Evolutionary conservation across 2,797 vertebrate species (phyloP).

Genomic region (Discoglossus pictus): DNA sequence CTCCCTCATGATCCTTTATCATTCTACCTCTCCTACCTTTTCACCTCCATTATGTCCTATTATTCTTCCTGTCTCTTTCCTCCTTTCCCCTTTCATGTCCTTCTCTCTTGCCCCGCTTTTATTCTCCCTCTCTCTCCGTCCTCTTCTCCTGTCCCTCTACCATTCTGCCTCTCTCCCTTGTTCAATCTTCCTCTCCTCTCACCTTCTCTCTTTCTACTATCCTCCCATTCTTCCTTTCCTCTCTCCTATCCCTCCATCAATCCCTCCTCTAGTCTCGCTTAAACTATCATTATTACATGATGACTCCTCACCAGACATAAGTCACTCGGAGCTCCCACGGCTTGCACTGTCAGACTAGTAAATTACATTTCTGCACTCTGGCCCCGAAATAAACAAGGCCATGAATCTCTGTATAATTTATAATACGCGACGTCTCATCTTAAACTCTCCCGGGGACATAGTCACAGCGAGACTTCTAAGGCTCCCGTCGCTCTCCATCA

Average conservation of each 20-base stretch:
- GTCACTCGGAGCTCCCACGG: slow-evolving; percentile 43
- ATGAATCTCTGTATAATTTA: slow-evolving; percentile 50
- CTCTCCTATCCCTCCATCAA: neutral
- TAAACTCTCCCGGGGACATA: neutral
- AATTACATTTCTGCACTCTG: slow-evolving; percentile 47
- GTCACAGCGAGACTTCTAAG: too few relatives aligned
- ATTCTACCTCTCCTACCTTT: neutral
- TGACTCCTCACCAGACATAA: slow-evolving; percentile 40
- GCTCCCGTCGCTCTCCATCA: too few relatives aligned
- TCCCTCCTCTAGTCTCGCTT: slow-evolving; percentile 29
- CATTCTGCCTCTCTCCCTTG: neutral
- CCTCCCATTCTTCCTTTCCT: neutral
- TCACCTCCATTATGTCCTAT: neutral
- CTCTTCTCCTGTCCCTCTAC: neutral
- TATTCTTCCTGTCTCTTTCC: neutral
- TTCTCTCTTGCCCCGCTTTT: neutral
- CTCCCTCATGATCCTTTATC: neutral
- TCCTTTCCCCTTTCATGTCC: neutral
- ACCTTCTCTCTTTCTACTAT: neutral
- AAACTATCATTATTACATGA: slow-evolving; percentile 43
- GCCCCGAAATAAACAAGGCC: slow-evolving; percentile 39
- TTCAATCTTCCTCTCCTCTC: neutral
- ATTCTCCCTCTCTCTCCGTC: neutral
- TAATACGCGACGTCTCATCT: slow-evolving; percentile 25
- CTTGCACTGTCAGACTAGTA: slow-evolving; percentile 44